These are phyloP conservation scores for Turdus rufiventris DNA, from an alignment of 2,113 vertebrate genomes.

Conservation along the genomic window DNA sequence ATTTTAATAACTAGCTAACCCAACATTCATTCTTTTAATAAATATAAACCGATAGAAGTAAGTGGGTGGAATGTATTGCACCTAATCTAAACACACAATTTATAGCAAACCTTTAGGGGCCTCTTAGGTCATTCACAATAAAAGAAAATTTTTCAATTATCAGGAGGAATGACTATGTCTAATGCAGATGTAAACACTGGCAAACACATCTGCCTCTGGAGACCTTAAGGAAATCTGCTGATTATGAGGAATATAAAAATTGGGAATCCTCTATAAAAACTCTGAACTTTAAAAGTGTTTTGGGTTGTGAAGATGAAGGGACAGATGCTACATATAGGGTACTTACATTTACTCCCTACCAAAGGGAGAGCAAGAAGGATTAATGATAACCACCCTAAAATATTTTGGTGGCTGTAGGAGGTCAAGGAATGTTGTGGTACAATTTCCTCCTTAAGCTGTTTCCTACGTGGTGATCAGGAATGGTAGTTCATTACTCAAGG, in stretches of 20 bases:
- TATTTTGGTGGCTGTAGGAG: background rate
- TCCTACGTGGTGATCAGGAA: background rate
- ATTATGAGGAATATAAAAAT: background rate
- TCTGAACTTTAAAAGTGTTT: background rate
- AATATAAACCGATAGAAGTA: background rate
- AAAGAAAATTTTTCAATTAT: background rate
- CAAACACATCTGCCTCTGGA: background rate
- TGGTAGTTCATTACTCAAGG: background rate
- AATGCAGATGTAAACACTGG: background rate
- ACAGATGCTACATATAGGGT: too few relatives aligned
- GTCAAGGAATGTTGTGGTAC: background rate
- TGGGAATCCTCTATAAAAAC: background rate
- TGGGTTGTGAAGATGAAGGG: background rate
- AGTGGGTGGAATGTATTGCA: background rate
- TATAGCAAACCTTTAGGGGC: background rate
- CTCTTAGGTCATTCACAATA: background rate
- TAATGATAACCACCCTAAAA: background rate
- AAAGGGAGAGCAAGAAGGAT: background rate
- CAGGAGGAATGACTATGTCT: background rate
- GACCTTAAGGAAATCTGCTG: background rate
- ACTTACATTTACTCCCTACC: background rate
- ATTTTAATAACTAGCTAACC: background rate
- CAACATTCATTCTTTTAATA: background rate
- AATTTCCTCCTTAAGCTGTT: background rate
- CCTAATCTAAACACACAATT: background rate